Evolutionary conservation across 2,113 vertebrate species (phyloP).

Genomic region (Tinamus guttatus): DNA sequence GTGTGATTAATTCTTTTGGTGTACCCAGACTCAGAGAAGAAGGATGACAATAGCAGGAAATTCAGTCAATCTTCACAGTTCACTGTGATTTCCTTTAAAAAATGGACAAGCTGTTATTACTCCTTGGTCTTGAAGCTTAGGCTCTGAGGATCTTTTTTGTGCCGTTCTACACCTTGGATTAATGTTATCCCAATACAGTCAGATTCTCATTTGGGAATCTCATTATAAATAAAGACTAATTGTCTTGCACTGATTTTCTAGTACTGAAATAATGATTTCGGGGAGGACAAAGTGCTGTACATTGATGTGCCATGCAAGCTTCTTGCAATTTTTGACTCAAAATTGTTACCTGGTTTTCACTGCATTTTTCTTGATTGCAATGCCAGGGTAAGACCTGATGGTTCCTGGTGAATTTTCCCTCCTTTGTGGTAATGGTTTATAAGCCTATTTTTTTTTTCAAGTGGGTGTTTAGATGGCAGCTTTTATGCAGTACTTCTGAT

Average conservation of each 20-base stretch:
- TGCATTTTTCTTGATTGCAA: not conserved
- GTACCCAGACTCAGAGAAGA: not conserved
- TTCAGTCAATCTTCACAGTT: not conserved
- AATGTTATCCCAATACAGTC: not conserved
- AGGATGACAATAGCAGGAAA: not conserved
- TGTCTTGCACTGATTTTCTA: not conserved
- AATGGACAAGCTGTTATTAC: not conserved
- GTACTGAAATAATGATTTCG: not conserved
- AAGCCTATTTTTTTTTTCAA: not conserved
- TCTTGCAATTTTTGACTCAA: not conserved
- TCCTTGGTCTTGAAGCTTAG: not conserved
- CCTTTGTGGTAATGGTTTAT: not conserved
- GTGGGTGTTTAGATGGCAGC: not conserved
- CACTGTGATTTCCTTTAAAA: not conserved
- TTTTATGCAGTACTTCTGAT: not conserved
- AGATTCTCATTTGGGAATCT: not conserved
- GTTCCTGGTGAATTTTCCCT: not conserved
- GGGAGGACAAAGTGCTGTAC: accelerated
- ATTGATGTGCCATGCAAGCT: not conserved
- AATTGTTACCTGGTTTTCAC: not conserved
- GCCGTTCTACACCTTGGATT: not conserved
- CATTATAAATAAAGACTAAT: not conserved
- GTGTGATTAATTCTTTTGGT: not conserved
- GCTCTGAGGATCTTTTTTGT: not conserved
- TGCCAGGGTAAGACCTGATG: not conserved